A percentile compares a stretch with the other conserved stretches of the same genome.
phyloP scores from a whole-genome alignment of 2,888 invertebrate genomes.

The Drosophila aldrichi region DNA sequence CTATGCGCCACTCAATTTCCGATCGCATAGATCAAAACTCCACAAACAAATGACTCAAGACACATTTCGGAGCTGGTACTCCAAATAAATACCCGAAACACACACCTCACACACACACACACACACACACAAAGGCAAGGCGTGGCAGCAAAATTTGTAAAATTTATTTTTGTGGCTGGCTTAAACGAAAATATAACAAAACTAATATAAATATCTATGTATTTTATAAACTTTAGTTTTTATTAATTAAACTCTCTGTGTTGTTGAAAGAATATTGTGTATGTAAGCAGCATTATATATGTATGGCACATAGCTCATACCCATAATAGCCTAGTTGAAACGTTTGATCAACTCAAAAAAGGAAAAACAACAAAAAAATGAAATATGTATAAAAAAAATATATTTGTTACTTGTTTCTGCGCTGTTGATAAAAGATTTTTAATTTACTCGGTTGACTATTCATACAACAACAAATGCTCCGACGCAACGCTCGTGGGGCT shows the following conservation, averaged over 20 bases:
- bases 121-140: slow-evolving; percentile 11
- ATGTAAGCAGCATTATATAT: slow-evolving; percentile 49
- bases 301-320: slow-evolving; percentile 43
- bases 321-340: slow-evolving; percentile 56
- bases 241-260: slow-evolving; percentile 74
- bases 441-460: slow-evolving; percentile 69
- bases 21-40: slow-evolving; percentile 31
- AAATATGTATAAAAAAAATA: slow-evolving; percentile 38
- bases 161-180: slow-evolving; percentile 32
- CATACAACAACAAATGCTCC: slow-evolving; percentile 35
- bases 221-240: slow-evolving; percentile 48
- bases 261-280: slow-evolving; percentile 56
- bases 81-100: slow-evolving; percentile 28
- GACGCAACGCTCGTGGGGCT: slow-evolving; percentile 28
- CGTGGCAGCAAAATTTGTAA: slow-evolving; percentile 25
- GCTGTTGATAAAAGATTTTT: slow-evolving; percentile 65
- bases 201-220: slow-evolving; percentile 24
- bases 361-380: slow-evolving; percentile 14
- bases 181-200: slow-evolving; percentile 12
- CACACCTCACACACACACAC: slow-evolving; percentile 12
- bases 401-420: slow-evolving; percentile 73
- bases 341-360: slow-evolving; percentile 45
- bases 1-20: slow-evolving; percentile 42
- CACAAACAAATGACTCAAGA: slow-evolving; percentile 26
- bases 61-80: slow-evolving; percentile 74